Percentiles rank a stretch among this genome's conserved stretches.
phyloP scores from a whole-genome alignment of 2,888 invertebrate species.

The Linhomoeus sp. region DNA sequence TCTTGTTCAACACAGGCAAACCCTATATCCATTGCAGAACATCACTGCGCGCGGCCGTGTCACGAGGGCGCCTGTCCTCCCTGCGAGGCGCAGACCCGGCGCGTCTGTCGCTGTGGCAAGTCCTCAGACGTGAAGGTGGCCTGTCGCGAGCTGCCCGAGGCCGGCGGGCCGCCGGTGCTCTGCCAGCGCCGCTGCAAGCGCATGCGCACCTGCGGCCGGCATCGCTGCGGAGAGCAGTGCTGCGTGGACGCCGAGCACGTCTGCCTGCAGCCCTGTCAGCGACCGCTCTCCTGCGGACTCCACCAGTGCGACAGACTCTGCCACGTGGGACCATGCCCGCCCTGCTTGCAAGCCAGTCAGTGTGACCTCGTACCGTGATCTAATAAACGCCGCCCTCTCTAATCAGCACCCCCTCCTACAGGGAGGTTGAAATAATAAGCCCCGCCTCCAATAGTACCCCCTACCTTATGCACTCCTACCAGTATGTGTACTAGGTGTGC shows the following conservation, averaged over 20 bases:
- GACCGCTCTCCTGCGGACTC: conserved; percentile 59
- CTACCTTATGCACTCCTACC: no score
- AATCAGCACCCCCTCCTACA: no score
- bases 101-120: conserved; percentile 65
- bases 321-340: conserved; percentile 61
- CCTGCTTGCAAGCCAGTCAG: conserved; percentile 54
- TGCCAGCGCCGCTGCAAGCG: conserved; percentile 80
- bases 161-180: conserved; percentile 10
- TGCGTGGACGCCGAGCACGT: conserved; percentile 68
- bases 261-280: conserved; percentile 43
- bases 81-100: conserved; percentile 51
- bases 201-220: conserved; percentile 36
- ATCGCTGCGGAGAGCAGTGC: conserved; percentile 70
- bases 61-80: conserved; percentile 54
- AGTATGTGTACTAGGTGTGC: no score
- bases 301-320: conserved; percentile 72
- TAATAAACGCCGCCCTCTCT: no score
- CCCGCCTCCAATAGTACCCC: no score
- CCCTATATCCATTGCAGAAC: no score
- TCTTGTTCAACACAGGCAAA: no score
- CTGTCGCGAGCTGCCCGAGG: conserved; percentile 11
- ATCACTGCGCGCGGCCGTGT: conserved; percentile 47
- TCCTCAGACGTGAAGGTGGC: conserved; percentile 43
- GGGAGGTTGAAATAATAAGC: no score
- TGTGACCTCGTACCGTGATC: conserved; percentile 12